These are phyloP conservation scores for Pomatostomus ruficeps DNA, from an alignment of 2,113 vertebrate genomes.

Conservation along the genomic window DNA sequence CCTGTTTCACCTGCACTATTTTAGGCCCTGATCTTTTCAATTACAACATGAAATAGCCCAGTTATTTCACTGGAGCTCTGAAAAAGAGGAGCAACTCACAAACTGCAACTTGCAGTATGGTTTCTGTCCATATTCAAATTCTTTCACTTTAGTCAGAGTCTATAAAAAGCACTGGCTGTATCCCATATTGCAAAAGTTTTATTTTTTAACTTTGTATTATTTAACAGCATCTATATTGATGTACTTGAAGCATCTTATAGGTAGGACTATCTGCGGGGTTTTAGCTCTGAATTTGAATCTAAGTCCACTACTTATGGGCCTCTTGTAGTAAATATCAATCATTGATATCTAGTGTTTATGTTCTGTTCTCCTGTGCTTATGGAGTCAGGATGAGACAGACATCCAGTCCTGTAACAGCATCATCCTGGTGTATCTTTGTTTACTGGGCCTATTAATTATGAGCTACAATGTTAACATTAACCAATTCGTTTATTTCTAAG, in stretches of 20 bases:
- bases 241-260: background rate
- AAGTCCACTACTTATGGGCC: background rate
- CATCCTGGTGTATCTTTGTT: background rate
- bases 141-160: background rate
- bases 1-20: background rate
- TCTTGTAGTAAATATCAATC: background rate
- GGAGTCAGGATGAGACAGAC: background rate
- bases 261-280: background rate
- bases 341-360: background rate
- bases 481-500: background rate
- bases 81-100: background rate
- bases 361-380: background rate
- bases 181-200: background rate
- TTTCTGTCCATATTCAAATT: background rate
- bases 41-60: background rate
- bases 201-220: background rate
- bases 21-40: background rate
- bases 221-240: background rate
- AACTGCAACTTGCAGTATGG: background rate
- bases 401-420: background rate
- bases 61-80: background rate
- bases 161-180: background rate
- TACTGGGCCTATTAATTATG: background rate
- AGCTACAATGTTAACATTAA: background rate
- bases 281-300: background rate